Evolutionary conservation across 2,888 invertebrate genomes (phyloP).

Genomic region (Crematogaster levior): DNA sequence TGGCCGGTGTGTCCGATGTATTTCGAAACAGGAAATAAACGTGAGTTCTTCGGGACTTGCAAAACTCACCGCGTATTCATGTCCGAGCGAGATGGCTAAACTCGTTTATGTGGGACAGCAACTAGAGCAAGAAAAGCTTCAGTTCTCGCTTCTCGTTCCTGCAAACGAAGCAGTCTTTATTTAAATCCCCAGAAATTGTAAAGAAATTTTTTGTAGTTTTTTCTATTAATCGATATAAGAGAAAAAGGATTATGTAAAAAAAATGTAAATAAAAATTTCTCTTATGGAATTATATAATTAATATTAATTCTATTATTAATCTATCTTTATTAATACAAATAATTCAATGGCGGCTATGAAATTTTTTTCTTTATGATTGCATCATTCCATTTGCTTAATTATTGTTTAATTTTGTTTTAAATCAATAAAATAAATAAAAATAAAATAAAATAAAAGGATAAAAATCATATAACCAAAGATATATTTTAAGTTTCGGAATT

Average conservation of each 20-base stretch:
- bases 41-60: constrained; percentile 56
- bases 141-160: constrained; percentile 2
- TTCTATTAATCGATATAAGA: not conserved
- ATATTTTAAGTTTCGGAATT: not conserved
- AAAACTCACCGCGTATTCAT: constrained; percentile 26
- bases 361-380: not conserved
- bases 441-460: too few species aligned
- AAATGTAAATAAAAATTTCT: not conserved
- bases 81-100: not conserved
- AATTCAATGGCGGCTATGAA: not conserved
- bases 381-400: not conserved
- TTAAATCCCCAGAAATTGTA: not conserved
- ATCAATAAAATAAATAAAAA: not conserved
- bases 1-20: constrained; percentile 43
- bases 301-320: not conserved
- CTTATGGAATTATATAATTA: not conserved
- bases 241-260: not conserved
- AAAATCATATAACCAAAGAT: not conserved
- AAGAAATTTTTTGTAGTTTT: not conserved
- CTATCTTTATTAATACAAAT: too few species aligned
- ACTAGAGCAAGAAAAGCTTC: constrained; percentile 30
- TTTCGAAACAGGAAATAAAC: constrained; percentile 55
- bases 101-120: constrained; percentile 28
- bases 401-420: not conserved
- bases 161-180: constrained; percentile 34